These are phyloP conservation scores for Regulus satrapa DNA, from an alignment of 2,113 vertebrate genomes.

Conservation along the genomic window DNA sequence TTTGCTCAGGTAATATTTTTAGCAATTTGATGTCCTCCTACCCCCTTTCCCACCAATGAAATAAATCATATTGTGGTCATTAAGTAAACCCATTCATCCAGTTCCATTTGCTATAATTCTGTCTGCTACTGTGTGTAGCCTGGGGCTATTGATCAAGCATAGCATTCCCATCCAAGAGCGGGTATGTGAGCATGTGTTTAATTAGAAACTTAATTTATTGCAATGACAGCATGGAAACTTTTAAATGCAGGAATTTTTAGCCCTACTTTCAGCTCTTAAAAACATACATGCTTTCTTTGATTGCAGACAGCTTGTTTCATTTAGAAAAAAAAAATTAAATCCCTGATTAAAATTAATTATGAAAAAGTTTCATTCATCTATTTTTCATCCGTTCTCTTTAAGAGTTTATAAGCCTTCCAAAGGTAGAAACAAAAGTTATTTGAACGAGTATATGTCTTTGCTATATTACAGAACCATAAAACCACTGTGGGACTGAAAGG, in stretches of 20 bases:
- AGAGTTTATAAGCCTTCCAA: background rate
- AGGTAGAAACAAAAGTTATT: background rate
- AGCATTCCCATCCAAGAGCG: slow-evolving; percentile 23
- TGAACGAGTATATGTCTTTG: background rate
- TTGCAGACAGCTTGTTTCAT: background rate
- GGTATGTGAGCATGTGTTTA: slow-evolving; percentile 48
- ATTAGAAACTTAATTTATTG: slow-evolving; percentile 59
- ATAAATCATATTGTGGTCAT: slow-evolving; percentile 62
- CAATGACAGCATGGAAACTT: slow-evolving; percentile 46
- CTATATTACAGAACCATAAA: background rate
- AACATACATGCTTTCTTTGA: background rate
- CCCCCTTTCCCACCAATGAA: slow-evolving; percentile 2
- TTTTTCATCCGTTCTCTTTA: background rate
- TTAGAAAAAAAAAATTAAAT: background rate
- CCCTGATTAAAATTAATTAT: background rate
- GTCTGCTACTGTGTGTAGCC: slow-evolving; percentile 7
- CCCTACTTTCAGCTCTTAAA: background rate
- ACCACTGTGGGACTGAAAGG: background rate
- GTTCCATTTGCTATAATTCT: slow-evolving; percentile 58
- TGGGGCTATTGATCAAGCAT: slow-evolving; percentile 56
- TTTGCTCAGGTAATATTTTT: slow-evolving; percentile 14
- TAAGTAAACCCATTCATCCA: slow-evolving; percentile 56
- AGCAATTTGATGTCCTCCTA: slow-evolving; percentile 45
- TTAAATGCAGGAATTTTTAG: slow-evolving; percentile 3
- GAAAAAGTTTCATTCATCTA: background rate